Base-by-base conservation (phyloP, 1,140 invertebrate genomes). In the Solenopsis fugax region DNA sequence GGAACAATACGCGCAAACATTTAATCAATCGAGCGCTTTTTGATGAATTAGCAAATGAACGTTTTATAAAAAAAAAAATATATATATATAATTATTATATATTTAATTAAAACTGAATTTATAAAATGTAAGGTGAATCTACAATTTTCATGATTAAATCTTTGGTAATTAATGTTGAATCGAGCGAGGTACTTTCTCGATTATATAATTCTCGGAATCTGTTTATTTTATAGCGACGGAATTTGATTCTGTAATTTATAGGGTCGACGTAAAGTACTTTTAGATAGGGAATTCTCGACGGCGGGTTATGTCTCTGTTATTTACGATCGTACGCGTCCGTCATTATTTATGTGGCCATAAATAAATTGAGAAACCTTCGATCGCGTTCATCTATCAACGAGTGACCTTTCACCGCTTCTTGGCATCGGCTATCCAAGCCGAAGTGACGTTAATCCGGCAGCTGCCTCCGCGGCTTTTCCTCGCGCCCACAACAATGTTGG, bases 361-460 rank as follows among this genome's bases (percentile, higher is more conserved):
- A 75, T 73, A 84, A 84, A 84, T 84, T 62, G 69, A 73, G 45
- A 60, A 73, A 84, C 37, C 69, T 48, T 45, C 80, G 41, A 62
- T 60, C 69, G 41, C 54, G 54, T 84, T 62, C 69, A 73, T 84
- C 54, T 75, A 84, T 75, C 69, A 75, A 62, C 80, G 37, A 37
- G 41, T 64, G 75, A 82, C 80, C 67, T 75, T 60, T 84, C 80
- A 72, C 69, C 69, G 58, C 80, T 64, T 37, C 69, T 75, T 60
- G 69, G 37, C 78, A 72, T 52, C 37, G 29, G 56, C 41, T 37
- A 56, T 48, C 75, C 45, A 54, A 64, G 45, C 7, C 45, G 48
- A 45, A 85, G 41, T 77, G 84, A 81, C 62, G 76, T 86, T 86
- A 86, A 86, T 86, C 76, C 84, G 64, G 48, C 84, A 65, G 50